These are phyloP conservation scores for Onthophagus sagittarius DNA, from an alignment of 2,888 invertebrate genomes.

Conservation along the genomic window DNA sequence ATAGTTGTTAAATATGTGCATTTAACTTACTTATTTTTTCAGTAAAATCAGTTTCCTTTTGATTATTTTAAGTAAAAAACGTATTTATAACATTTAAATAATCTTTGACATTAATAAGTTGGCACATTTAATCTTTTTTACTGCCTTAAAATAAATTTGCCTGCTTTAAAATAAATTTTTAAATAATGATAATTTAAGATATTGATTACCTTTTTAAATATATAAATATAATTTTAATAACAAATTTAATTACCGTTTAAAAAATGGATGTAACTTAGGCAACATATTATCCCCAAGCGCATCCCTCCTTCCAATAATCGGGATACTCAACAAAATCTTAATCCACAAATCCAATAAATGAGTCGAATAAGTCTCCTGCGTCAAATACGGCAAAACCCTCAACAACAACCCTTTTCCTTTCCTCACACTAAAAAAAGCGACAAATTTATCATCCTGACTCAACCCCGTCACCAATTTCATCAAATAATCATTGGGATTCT, in stretches of 20 bases:
- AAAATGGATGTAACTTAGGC: slow-evolving; percentile 55
- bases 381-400: slow-evolving; percentile 61
- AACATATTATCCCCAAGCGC: slow-evolving; percentile 52
- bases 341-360: slow-evolving; percentile 59
- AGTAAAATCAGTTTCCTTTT: too few species aligned
- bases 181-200: too few species aligned
- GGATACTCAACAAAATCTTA: slow-evolving; percentile 56
- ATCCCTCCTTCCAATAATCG: slow-evolving; percentile 57
- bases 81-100: too few species aligned
- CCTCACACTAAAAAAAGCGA: slow-evolving; percentile 70
- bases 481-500: slow-evolving; percentile 57
- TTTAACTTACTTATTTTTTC: too few species aligned
- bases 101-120: too few species aligned
- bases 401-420: slow-evolving; percentile 76
- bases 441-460: slow-evolving; percentile 65
- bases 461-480: slow-evolving; percentile 62
- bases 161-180: too few species aligned
- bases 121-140: too few species aligned
- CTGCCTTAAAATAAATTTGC: too few species aligned
- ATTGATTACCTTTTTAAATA: too few species aligned
- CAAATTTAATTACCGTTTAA: slow-evolving; percentile 52
- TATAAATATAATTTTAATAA: neutral
- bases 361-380: slow-evolving; percentile 47
- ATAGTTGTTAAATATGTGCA: too few species aligned
- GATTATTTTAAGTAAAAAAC: too few species aligned